Conservation (phyloP, 2,113 vertebrate genomes). For the Microtus pennsylvanicus region DNA sequence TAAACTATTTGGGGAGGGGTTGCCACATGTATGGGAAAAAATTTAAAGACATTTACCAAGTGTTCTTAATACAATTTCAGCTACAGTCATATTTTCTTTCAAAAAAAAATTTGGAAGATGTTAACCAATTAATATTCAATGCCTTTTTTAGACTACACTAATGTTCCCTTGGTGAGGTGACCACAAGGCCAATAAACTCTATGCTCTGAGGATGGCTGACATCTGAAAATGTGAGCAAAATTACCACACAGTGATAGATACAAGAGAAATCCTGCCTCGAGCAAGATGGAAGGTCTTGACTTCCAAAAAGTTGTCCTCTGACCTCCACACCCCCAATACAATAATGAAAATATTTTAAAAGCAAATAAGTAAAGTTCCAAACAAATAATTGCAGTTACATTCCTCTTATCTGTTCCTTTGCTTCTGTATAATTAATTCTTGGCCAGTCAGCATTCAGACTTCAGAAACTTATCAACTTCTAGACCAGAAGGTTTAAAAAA, state of each 20-base stretch:
- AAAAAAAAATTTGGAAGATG: not conserved
- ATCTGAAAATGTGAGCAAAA: not conserved
- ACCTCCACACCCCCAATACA: too few relatives aligned
- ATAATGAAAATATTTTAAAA: not conserved
- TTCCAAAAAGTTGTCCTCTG: not conserved
- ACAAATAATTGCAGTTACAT: not conserved
- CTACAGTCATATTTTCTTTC: not conserved
- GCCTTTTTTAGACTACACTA: not conserved
- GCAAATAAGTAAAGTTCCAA: not conserved
- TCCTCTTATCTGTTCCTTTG: not conserved
- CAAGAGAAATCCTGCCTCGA: not conserved
- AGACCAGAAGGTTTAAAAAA: too few relatives aligned
- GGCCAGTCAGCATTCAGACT: not conserved
- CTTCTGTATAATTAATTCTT: not conserved
- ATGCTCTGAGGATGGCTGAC: not conserved
- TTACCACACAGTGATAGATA: too few relatives aligned
- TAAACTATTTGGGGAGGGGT: not conserved
- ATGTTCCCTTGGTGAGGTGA: not conserved
- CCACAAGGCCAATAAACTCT: not conserved
- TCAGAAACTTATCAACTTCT: not conserved
- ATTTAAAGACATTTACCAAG: not conserved
- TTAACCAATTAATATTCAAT: constrained; percentile 19
- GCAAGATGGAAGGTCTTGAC: not conserved
- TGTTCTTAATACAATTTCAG: not conserved
- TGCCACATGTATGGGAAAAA: not conserved